Base-by-base conservation (phyloP, 2,888 invertebrate genomes). In the Ormyrus nitidulus region DNA sequence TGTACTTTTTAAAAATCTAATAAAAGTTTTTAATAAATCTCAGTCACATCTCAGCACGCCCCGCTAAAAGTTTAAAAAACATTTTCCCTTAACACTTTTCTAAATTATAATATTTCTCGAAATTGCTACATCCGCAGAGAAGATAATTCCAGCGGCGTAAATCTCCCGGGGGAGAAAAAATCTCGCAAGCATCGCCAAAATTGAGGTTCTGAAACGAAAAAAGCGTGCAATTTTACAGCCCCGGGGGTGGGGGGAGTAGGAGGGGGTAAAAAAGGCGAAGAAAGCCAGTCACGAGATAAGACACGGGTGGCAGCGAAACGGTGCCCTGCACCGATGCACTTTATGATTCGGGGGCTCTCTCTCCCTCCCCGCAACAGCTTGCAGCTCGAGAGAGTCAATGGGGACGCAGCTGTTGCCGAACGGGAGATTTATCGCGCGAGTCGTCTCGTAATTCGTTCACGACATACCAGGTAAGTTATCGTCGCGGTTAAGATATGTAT, bases 391-490 rank as follows among this genome's bases (percentile, higher is more conserved):
- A 44, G 71, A 76, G 79, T 69, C 69, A 80, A 76, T 69, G 77
- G 64, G 69, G 77, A 48, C 66, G 64, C 81, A 81, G 81, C 81
- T 79, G 81, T 79, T 81, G 74, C 81, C 79, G 77, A 81, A 78
- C 53, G 65, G 44, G 68, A 77, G 70, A 81, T 79, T 81, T 79
- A 81, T 77, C 70, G 66, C 53, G 61, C 69, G 73, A 46, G 54
- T 73, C 65, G 76, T 70, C 77, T 74, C 81, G 77, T 79, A 79
- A 79, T 79, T 79, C 81, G 79, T 73, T 79, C 76, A 76, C 77
- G 79, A 76, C 71, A 75, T 49, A 44, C 54, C 54, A 48, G 46
- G 54, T 81, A 79, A 82, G 70, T 79, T 79, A 77, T 76, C 64
- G 74, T 71, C 74, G 78, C 70, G 75, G 74, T 81, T 78, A 74